Conservation (phyloP, 2,888 invertebrate species). For the Carterocephalus palaemon region DNA sequence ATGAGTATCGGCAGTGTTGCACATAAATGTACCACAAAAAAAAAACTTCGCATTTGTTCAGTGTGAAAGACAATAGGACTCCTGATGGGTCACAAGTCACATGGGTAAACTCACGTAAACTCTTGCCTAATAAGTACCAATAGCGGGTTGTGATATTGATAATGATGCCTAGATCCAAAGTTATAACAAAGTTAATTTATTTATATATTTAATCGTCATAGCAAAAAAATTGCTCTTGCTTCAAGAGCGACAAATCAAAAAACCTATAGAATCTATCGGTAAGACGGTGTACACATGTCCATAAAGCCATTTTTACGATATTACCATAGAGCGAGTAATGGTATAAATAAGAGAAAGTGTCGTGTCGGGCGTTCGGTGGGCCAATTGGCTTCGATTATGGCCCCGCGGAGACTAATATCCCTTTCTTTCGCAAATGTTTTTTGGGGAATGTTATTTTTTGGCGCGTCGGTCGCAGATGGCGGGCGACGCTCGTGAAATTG, state of each 20-base stretch:
- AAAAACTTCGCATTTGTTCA: no score
- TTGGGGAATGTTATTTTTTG: conserved; percentile 74
- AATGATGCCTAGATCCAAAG: no score
- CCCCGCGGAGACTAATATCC: conserved; percentile 77
- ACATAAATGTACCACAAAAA: no score
- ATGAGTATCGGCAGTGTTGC: no score
- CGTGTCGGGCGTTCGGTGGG: conserved; percentile 63
- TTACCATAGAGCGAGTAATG: conserved; percentile 57
- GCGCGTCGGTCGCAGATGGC: conserved; percentile 74
- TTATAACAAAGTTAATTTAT: no score
- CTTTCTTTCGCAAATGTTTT: conserved; percentile 73
- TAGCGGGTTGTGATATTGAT: no score
- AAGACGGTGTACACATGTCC: conserved; percentile 12
- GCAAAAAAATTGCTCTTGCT: no score
- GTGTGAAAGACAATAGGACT: no score
- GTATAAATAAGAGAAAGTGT: conserved; percentile 69
- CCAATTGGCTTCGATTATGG: conserved; percentile 78
- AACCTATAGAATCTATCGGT: conserved; percentile 41
- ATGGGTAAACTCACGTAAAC: no score
- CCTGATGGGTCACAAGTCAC: no score
- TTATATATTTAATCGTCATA: no score
- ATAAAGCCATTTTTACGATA: conserved; percentile 49
- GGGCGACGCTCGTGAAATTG: conserved; percentile 63
- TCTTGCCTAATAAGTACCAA: no score
- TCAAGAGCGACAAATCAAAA: conserved; percentile 13